A percentile compares a stretch with the other conserved stretches of the same genome.
phyloP scores from a whole-genome alignment of 2,888 invertebrate genomes.

The Margaritifera margaritifera region DNA sequence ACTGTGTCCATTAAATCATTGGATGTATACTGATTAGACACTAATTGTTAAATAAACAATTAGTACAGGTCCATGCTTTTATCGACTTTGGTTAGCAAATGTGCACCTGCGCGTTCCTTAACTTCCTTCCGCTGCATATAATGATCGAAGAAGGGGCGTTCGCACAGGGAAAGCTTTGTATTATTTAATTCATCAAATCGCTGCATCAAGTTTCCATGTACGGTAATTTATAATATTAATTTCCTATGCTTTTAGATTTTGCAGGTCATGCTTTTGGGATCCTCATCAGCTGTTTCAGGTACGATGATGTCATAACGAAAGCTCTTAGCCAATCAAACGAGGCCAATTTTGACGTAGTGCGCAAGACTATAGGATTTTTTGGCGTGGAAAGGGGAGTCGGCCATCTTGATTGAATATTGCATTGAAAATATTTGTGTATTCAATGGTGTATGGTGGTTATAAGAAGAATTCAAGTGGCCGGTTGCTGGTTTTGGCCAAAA shows the following conservation, averaged over 20 bases:
- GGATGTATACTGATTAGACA: too few relatives aligned
- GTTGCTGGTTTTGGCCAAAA: slow-evolving; percentile 6
- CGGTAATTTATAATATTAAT: too few relatives aligned
- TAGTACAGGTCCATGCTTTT: too few relatives aligned
- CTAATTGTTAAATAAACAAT: too few relatives aligned
- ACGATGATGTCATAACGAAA: slow-evolving; percentile 49
- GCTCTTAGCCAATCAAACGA: slow-evolving; percentile 39
- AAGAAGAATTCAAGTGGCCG: slow-evolving; percentile 9
- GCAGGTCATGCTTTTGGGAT: slow-evolving; percentile 10
- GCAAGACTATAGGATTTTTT: slow-evolving; percentile 55
- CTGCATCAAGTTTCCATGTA: too few relatives aligned
- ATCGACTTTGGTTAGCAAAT: too few relatives aligned
- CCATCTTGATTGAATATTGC: slow-evolving; percentile 58
- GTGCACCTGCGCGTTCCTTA: too few relatives aligned
- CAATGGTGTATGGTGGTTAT: slow-evolving; percentile 3
- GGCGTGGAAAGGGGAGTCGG: slow-evolving; percentile 65
- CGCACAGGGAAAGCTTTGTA: too few relatives aligned
- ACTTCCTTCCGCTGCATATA: too few relatives aligned
- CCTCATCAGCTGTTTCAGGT: slow-evolving; percentile 46
- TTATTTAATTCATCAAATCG: too few relatives aligned
- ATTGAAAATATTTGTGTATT: not conserved
- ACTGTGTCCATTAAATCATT: too few relatives aligned
- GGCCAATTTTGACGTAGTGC: slow-evolving; percentile 44
- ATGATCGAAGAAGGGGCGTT: too few relatives aligned
- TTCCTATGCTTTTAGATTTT: not conserved